Percentiles rank a stretch among this genome's conserved stretches.
Evolutionary conservation across 2,113 vertebrate species (phyloP).

Genomic region (Rafetus swinhoei): DNA sequence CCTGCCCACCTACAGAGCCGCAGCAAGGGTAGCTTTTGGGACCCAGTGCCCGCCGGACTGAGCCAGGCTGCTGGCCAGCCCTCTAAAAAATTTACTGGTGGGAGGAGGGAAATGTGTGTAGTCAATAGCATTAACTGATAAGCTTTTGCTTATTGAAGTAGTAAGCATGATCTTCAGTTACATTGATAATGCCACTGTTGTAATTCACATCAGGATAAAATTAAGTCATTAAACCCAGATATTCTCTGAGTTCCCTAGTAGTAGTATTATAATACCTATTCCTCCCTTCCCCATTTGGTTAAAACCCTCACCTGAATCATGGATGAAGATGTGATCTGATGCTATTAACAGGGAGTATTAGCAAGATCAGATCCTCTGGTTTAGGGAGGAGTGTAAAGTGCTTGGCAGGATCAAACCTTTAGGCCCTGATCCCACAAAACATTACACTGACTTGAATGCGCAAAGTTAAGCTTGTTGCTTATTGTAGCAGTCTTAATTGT

Average conservation of each 20-base stretch:
- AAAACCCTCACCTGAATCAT: slow-evolving; percentile 39
- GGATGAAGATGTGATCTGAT: not conserved
- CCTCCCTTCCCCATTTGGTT: not conserved
- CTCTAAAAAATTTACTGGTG: too few relatives aligned
- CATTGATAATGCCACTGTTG: not conserved
- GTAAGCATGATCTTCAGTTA: not conserved
- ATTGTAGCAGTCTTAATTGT: not conserved
- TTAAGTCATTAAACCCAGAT: not conserved
- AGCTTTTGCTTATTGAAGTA: not conserved
- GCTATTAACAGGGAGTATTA: not conserved
- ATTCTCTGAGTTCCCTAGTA: not conserved
- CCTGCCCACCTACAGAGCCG: too few relatives aligned
- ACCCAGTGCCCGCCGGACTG: too few relatives aligned
- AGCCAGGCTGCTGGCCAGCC: too few relatives aligned
- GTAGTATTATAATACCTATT: not conserved
- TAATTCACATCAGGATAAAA: not conserved
- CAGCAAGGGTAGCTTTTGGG: too few relatives aligned
- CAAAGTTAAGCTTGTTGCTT: not conserved
- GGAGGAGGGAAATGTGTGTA: too few relatives aligned
- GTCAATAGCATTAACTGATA: too few relatives aligned
- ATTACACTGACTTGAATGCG: not conserved
- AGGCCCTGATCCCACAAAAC: slow-evolving; percentile 23
- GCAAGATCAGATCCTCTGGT: not conserved
- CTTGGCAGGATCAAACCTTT: slow-evolving; percentile 33
- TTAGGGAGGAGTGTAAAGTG: not conserved